Evolutionary conservation across 2,888 invertebrate species (phyloP), one percentile per base, ranked within the genome.

Genomic region (Drosophila percnosoma): DNA sequence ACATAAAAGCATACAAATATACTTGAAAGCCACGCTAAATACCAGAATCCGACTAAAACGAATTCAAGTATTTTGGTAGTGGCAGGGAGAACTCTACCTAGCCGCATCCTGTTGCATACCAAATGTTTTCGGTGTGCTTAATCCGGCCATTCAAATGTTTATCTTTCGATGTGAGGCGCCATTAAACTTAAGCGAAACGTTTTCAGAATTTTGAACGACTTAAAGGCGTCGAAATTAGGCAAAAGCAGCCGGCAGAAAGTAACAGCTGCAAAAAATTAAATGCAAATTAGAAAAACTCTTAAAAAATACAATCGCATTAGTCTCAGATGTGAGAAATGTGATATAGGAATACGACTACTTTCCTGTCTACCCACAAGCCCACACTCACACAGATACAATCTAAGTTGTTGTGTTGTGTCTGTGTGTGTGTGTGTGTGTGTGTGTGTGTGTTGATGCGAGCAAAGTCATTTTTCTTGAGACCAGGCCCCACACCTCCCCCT

Each of bases 261-360:
- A 90, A 87, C 89, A 89, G 89, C 89, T 89, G 89, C 89, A 77
- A 89, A 87, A 82, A 87, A 87, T 90, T 90, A 90, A 90, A 88
- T 90, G 90, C 89, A 88, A 88, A 90, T 90, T 88, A 84, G 87
- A 89, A 90, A 88, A 86, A 84, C 73, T 77, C 77, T 77, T 66
- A 76, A 86, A 83, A 80, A 80, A 89, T 70, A 82, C 83, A 80
- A 88, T 80, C 89, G 89, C 89, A 88, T 83, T 87, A 83, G 90
- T 87, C 89, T 86, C 90, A 90, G 89, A 89, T 89, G 89, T 80
- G 75, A 84, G 86, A 85, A 87, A 87, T 90, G 90, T 78, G 85
- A 78, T 88, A 86, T 87, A 82, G 79, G 78, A 80, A 88, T 80
- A 75, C 66, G 55, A 55, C 36, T 38, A 29, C 51, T 51, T 18